Conservation (phyloP, 2,797 vertebrate genomes). For the Sebastes iracundus region DNA sequence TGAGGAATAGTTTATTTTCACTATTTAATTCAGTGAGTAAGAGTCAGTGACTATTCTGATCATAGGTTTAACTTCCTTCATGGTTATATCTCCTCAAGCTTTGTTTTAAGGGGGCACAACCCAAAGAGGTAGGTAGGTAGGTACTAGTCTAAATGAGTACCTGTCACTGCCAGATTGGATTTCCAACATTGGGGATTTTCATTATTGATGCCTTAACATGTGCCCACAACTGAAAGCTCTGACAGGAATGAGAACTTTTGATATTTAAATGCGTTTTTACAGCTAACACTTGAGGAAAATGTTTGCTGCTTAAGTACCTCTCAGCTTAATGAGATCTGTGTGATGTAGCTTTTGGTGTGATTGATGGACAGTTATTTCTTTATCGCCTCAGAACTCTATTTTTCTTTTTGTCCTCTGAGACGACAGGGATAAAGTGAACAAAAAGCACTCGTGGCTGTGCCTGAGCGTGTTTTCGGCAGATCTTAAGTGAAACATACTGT, state of each 20-base stretch:
- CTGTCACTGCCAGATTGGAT: background rate
- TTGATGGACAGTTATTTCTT: slow-evolving; percentile 61
- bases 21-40: too few relatives aligned
- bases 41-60: too few relatives aligned
- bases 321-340: slow-evolving; percentile 40
- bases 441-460: slow-evolving; percentile 41
- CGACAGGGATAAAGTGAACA: slow-evolving; percentile 52
- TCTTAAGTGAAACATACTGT: slow-evolving; percentile 59
- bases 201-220: background rate
- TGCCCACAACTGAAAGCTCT: background rate
- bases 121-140: background rate
- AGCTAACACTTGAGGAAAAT: background rate
- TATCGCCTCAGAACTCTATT: slow-evolving; percentile 7
- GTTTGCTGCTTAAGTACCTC: background rate
- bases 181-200: background rate
- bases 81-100: too few relatives aligned
- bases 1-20: too few relatives aligned
- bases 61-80: too few relatives aligned
- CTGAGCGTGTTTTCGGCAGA: slow-evolving; percentile 37
- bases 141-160: background rate
- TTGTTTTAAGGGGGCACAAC: background rate
- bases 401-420: slow-evolving; percentile 17
- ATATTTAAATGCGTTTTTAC: slow-evolving; percentile 27
- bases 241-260: slow-evolving; percentile 4
- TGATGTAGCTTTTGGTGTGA: slow-evolving; percentile 44